A percentile compares a stretch with the other conserved stretches of the same genome.
These are phyloP conservation scores for Euclidia mi DNA, from an alignment of 2,888 invertebrate species.

Conservation along the genomic window DNA sequence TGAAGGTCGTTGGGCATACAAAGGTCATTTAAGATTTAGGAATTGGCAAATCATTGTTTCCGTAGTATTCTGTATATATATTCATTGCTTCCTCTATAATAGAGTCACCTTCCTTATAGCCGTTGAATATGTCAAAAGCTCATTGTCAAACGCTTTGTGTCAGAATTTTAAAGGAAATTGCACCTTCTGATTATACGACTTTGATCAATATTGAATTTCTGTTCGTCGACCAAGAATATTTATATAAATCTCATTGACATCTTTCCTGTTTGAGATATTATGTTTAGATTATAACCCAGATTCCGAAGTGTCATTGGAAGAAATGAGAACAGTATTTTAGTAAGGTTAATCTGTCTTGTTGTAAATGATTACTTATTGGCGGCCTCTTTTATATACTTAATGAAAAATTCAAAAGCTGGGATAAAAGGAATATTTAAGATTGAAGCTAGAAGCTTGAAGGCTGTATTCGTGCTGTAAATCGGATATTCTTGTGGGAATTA, in stretches of 20 bases:
- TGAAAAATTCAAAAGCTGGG: background rate
- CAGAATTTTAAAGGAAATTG: constrained; percentile 46
- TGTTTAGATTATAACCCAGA: constrained; percentile 31
- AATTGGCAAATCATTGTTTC: constrained; percentile 12
- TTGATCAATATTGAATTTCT: constrained; percentile 51
- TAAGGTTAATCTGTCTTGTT: constrained; percentile 12
- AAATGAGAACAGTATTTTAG: constrained; percentile 25
- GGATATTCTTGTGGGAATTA: too few species aligned
- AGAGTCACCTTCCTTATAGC: constrained; percentile 24
- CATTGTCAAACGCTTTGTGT: constrained; percentile 30
- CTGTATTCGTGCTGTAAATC: background rate
- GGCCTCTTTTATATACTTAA: background rate
- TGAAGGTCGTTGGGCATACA: constrained; percentile 41
- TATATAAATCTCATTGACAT: constrained; percentile 43
- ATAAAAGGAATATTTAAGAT: background rate
- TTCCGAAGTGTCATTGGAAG: constrained; percentile 20
- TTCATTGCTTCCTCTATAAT: constrained; percentile 22
- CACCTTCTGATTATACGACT: constrained; percentile 39
- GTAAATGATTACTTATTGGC: constrained; percentile 2
- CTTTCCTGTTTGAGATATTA: constrained; percentile 31
- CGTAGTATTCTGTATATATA: constrained; percentile 21
- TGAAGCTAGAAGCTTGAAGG: background rate
- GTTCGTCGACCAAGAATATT: constrained; percentile 41
- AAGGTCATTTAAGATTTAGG: constrained; percentile 30
- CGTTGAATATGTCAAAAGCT: constrained; percentile 32